Conservation (phyloP, 1,140 invertebrate species). For the Lamellibrachia luymesi region DNA sequence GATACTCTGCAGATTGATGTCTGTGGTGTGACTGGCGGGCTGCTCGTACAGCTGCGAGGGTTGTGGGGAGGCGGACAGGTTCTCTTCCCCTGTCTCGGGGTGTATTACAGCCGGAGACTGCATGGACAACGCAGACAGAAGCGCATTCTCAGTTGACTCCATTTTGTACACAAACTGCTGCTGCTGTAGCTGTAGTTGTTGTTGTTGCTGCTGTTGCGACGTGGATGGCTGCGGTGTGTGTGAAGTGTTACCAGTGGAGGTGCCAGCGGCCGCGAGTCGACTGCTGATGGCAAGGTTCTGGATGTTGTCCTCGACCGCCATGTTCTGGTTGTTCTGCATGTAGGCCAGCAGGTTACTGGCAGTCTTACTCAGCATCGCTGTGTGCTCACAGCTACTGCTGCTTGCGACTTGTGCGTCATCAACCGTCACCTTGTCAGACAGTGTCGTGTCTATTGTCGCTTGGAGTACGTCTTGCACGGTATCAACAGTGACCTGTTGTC, state of each 20-base stretch:
- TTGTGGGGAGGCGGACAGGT: background rate
- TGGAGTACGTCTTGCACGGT: background rate
- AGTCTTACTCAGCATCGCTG: background rate
- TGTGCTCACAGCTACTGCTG: background rate
- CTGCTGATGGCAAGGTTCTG: constrained; percentile 20
- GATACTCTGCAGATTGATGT: background rate
- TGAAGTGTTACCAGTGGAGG: background rate
- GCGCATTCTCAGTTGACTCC: background rate
- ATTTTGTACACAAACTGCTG: background rate
- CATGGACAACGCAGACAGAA: background rate
- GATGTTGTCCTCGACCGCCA: constrained; percentile 19
- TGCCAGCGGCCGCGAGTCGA: background rate
- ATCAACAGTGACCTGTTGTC: background rate
- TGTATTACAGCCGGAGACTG: background rate
- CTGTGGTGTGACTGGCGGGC: background rate
- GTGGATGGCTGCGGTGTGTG: background rate
- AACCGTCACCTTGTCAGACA: background rate
- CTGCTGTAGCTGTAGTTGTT: background rate
- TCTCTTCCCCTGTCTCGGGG: background rate
- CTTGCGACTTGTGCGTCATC: background rate
- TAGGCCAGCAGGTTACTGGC: constrained; percentile 11
- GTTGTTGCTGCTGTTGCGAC: background rate
- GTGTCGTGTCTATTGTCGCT: background rate
- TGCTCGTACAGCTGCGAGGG: background rate
- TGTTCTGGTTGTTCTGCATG: constrained; percentile 23